These are phyloP conservation scores for Rousettus leschenaultii DNA, from an alignment of 2,113 vertebrate species.

Conservation along the genomic window DNA sequence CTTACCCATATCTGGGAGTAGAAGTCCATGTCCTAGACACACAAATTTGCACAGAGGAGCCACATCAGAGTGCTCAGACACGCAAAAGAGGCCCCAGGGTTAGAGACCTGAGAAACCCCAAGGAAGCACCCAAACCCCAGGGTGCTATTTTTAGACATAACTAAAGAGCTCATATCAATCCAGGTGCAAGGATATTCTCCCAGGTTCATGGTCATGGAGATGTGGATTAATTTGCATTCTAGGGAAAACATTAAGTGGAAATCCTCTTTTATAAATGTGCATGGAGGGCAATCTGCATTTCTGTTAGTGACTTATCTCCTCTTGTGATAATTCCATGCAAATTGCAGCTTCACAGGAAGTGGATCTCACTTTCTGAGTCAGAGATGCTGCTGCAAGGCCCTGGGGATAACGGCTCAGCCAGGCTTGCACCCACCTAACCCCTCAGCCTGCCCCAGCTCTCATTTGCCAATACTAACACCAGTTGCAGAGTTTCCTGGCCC, in stretches of 20 bases:
- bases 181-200: not conserved
- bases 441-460: not conserved
- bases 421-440: not conserved
- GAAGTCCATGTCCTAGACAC: not conserved
- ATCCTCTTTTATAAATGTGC: not conserved
- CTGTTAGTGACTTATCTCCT: not conserved
- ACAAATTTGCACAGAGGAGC: not conserved
- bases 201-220: not conserved
- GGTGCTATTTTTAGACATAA: not conserved
- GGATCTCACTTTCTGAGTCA: not conserved
- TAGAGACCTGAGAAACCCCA: not conserved
- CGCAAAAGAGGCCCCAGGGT: not conserved
- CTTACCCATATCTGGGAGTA: not conserved
- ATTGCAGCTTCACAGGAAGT: not conserved
- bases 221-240: not conserved
- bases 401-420: not conserved
- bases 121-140: not conserved
- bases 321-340: too few species aligned
- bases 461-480: not conserved
- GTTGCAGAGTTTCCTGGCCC: accelerated
- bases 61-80: not conserved
- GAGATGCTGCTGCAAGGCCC: not conserved
- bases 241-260: not conserved
- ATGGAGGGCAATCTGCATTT: not conserved
- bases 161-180: not conserved